These are phyloP conservation scores for Caerostris darwini DNA, from an alignment of 1,140 invertebrate genomes.

Conservation along the genomic window DNA sequence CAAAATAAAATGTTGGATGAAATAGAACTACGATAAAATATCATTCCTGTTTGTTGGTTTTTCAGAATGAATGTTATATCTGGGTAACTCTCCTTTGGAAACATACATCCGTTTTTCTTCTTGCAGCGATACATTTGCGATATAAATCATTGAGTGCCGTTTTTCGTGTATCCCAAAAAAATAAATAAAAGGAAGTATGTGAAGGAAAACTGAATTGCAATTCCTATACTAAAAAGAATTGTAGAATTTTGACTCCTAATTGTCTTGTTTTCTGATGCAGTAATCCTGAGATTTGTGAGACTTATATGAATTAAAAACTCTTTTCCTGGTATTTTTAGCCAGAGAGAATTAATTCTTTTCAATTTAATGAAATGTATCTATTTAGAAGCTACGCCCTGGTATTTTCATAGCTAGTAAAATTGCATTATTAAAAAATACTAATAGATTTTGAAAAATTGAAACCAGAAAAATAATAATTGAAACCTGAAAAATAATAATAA, in stretches of 20 bases:
- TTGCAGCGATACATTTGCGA: not conserved
- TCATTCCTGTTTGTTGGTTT: not conserved
- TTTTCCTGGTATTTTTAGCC: not conserved
- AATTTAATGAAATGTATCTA: no score
- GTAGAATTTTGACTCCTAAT: not conserved
- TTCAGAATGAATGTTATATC: not conserved
- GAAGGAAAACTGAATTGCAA: not conserved
- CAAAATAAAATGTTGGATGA: not conserved
- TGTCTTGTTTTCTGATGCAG: not conserved
- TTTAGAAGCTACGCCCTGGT: no score
- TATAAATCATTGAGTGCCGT: not conserved
- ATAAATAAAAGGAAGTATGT: not conserved
- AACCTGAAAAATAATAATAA: no score
- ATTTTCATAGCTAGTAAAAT: no score
- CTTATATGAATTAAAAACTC: not conserved
- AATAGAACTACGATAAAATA: not conserved
- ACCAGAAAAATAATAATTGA: no score
- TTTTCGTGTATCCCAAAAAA: no score
- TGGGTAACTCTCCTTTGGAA: not conserved
- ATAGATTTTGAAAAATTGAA: no score
- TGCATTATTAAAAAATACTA: no score
- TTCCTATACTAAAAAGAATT: slow-evolving; percentile 21
- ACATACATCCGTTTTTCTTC: slow-evolving; percentile 1
- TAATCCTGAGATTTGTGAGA: not conserved
- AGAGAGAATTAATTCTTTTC: not conserved